Evolutionary conservation across 2,113 vertebrate genomes (phyloP), one percentile per base, ranked within the genome.

Genomic region (Pardalotus punctatus): DNA sequence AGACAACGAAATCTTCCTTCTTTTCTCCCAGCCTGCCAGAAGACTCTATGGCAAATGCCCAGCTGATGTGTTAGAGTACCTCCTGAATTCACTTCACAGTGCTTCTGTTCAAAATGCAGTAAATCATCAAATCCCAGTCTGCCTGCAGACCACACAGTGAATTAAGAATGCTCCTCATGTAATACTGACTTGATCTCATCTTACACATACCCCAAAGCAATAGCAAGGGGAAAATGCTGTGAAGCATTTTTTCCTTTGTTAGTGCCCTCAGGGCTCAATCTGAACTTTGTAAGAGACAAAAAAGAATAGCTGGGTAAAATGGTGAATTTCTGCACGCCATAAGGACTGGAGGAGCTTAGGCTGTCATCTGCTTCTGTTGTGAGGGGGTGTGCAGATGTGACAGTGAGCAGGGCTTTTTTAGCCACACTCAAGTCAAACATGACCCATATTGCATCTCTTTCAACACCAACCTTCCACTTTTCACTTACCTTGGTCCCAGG

Each of bases 141-240:
- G 81, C 51, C 84, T 4, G 23, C 77, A 91, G 80, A 85, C 71
- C 3, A 22, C 84, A 90, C n/a, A 78, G 57, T 85, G 78, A 89
- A 97, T 97, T 97, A 94, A 91, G 80, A 94, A 95, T 82, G 74
- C 88, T 92, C 72, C 79, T 88, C 80, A 54, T 89, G 90, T 91
- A 94, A 31, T 51, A 72, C 88, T 61, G 78, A 88, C 95, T 97
- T 95, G 93, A 96, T 97, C 93, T 95, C 94, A 96, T 97, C 93
- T 97, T 95, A 95, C 95, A 95, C 67, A 81, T 96, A 97, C 94
- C 94, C 90, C 93, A 95, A 96, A 97, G 96, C 95, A 94, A 93
- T 91, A 83, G 93, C 23, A 8, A 96, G 81, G 53, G 85, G 78
- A 85, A 97, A 97, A 94, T 88, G 77, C 93, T 96, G 82, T 93